Evolutionary conservation across 2,797 vertebrate species (phyloP).

Genomic region (Gorsachius magnificus): DNA sequence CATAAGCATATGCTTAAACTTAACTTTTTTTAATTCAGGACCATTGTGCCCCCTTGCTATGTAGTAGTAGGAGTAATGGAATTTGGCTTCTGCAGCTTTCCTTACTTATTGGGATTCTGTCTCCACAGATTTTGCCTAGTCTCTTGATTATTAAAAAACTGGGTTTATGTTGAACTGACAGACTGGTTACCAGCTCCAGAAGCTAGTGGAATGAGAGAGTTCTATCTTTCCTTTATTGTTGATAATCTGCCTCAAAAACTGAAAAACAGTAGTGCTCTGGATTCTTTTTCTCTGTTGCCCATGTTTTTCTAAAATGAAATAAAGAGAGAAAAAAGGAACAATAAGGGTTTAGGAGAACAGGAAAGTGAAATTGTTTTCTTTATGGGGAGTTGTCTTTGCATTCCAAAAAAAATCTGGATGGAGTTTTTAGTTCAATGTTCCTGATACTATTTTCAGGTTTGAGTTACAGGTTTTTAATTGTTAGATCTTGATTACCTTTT

Average conservation of each 20-base stretch:
- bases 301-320: background rate
- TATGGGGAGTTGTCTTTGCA: background rate
- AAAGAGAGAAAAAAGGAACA: background rate
- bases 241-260: background rate
- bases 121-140: background rate
- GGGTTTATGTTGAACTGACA: background rate
- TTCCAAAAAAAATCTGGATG: background rate
- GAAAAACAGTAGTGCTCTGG: background rate
- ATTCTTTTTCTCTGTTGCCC: background rate
- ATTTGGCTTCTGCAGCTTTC: background rate
- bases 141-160: background rate
- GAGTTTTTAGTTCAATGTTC: background rate
- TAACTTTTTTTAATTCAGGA: background rate
- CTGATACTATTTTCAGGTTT: background rate
- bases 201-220: background rate
- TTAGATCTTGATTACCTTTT: background rate
- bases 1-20: background rate
- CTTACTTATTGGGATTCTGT: background rate
- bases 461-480: background rate
- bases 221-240: background rate
- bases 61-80: background rate
- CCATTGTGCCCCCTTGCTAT: background rate
- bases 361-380: background rate
- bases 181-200: background rate
- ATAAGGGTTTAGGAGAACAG: background rate